Base-by-base conservation (phyloP, 2,113 vertebrate genomes). In the Pollimyrus isidori region DNA sequence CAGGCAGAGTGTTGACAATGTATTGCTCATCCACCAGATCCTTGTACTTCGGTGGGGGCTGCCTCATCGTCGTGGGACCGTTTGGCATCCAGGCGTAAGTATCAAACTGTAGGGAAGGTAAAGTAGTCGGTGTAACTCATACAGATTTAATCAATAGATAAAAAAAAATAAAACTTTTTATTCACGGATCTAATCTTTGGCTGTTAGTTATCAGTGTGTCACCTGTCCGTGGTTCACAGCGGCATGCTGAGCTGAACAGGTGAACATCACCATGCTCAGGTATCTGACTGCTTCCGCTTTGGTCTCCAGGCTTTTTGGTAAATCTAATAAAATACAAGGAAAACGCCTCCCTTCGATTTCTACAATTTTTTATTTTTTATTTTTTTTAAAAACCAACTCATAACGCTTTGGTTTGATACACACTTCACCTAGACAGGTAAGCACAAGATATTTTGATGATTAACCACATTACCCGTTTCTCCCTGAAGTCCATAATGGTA, bases 211-310 rank as follows among this genome's bases (percentile, higher is more conserved):
- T 73, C n/a, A 39, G 30, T 0, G 13, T 2, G 30, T 35, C 26
- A 76, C 69, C 69, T 87, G 89, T 23, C 19, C 62, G 23, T 87
- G 58, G 85, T 90, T 90, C 45, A 90, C 89, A 49, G 89, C 46
- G 7, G 89, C 89, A 35, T 90, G 89, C 58, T 90, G 89, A n/a
- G 85, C 89, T 50, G 89, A 90, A 17, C 84, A 90, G 46, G 89
- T 90, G 48, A 90, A 90, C 86, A 87, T 90, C 10, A 87, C 65
- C 86, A 87, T 87, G 46, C 62, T 90, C 48, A 87, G 30, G 46
- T 76, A 80, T 50, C 46, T 56, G 21, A 80, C 10, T 7, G 39
- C 23, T 39, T 87, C 62, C 0, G 17, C 53, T 86, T 62, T 89
- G 82, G 45, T 89, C 17, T 62, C 30, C 52, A 89, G 39, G 6